phyloP scores from a whole-genome alignment of 2,113 vertebrate species.

The Eleginops maclovinus region DNA sequence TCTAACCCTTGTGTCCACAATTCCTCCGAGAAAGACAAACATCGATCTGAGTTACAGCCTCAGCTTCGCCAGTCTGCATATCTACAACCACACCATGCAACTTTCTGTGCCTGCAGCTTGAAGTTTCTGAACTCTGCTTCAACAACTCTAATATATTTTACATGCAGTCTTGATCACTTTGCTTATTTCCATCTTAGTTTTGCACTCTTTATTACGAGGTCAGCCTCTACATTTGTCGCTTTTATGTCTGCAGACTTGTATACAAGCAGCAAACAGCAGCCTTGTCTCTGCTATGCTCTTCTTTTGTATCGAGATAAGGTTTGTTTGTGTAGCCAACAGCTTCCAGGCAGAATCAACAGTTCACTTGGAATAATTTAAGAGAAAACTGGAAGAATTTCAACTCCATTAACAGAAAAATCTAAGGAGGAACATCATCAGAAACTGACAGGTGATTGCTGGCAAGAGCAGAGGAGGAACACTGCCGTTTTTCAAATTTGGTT shows the following conservation, averaged over 20 bases:
- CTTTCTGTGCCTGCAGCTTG: conserved; percentile 30
- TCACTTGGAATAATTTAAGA: background rate
- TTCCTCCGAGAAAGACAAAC: conserved; percentile 70
- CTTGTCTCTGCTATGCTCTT: background rate
- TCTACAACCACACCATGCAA: conserved; percentile 8
- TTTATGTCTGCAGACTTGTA: background rate
- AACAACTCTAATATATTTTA: background rate
- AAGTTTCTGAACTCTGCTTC: conserved; percentile 33
- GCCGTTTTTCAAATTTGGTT: background rate
- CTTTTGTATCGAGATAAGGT: background rate
- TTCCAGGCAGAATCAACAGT: background rate
- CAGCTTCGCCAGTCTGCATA: conserved; percentile 42
- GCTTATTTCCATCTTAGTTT: background rate
- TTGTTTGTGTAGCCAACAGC: background rate
- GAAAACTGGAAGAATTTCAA: background rate
- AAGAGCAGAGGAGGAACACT: background rate
- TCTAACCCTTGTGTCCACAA: conserved; percentile 61
- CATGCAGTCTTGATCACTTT: background rate
- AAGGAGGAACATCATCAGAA: background rate
- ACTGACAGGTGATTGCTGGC: background rate
- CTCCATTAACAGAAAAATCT: background rate
- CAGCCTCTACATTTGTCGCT: background rate
- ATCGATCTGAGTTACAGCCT: conserved; percentile 76
- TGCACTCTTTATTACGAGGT: background rate
- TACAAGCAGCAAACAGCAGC: background rate